Evolutionary conservation across 2,888 invertebrate genomes (phyloP), one percentile per base, ranked within the genome.

Genomic region (Oscheius sp.): DNA sequence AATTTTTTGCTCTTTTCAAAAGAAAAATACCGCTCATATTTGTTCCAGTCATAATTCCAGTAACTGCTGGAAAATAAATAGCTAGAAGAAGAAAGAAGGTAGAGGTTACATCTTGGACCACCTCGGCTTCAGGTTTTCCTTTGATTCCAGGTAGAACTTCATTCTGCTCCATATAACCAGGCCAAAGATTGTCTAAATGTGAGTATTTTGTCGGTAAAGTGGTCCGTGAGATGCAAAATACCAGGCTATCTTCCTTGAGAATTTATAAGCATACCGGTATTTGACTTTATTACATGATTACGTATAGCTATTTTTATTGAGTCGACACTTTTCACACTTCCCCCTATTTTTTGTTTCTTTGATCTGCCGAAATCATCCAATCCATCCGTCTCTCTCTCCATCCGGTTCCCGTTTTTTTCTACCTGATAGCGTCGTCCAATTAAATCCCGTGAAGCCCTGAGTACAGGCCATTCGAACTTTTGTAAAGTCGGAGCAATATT

Each of bases 1-100:
- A 9, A 22, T 51, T 24, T 24, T 9, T 20, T 38, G 5, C 0
- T 50, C 20, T 32, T 54, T 4, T 8, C 2, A 17, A 28, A 51
- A 51, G 3, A 51, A 51, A 4, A 14, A 4, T 47, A 81, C 83
- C 98, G 26, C 96, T 96, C 85, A 97, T 91, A 88, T 98, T 98
- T 2, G 96, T 96, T 24, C 98, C 97, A 71, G 98, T 98, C 94
- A 98, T 95, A 77, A 98, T 98, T 85, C 93, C 97, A 82, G 98
- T 98, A 47, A 96, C 96, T 20, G 97, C 97, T n/a, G 98, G 98
- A 88, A 99, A 99, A 90, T 97, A 98, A 84, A 99, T 98, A 82
- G 96, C 97, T 81, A 98, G 93, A 28, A 99, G 91, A 80, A 98
- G 91, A 62, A 95, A 95, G 87, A 99, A 97, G 0, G 93, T 91